Base-by-base conservation (phyloP, 2,113 vertebrate species). In the Pelecanus crispus region DNA sequence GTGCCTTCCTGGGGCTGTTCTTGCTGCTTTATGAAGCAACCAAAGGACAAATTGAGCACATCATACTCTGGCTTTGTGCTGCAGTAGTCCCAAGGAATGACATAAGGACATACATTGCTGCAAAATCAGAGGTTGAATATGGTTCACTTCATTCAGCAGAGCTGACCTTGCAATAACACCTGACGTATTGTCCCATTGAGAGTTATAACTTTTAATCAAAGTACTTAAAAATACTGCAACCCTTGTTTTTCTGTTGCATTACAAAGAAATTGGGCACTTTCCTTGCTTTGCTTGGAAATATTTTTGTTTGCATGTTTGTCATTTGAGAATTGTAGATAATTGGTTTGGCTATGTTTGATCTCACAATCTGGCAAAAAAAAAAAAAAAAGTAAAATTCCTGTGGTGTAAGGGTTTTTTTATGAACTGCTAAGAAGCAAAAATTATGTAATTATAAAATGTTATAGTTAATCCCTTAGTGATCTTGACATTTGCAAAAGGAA, bases 401-500 rank as follows among this genome's bases (percentile, higher is more conserved):
- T 79, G n/a, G 47, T 44, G 13, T 89, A 81, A 94, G 73, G 13
- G 0, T 53, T 87, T 68, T 81, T 94, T 81, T 62, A 86, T 89
- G 56, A 94, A 86, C 56, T 87, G 58, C 81, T 87, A 65, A 92
- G 91, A 95, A 68, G 80, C 38, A 89, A 75, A 94, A 94, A 42
- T 73, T 2, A 73, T 92, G 34, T 45, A 83, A 92, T 89, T 94
- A 80, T 90, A 90, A 90, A 94, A 77, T 67, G 32, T 77, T 97
- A 42, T 34, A 29, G 66, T 92, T 96, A 89, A 96, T 94, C 86
- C 67, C 50, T 80, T 86, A 89, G 87, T 94, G 81, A 89, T 96
- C 84, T 85, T 90, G 89, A 94, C 74, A 95, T 92, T 95, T 96
- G 63, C 58, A 83, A 86, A 94, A 87, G 32, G 47, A 89, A 29